Evolutionary conservation across 2,113 vertebrate species (phyloP).

Genomic region (Pipra filicauda): DNA sequence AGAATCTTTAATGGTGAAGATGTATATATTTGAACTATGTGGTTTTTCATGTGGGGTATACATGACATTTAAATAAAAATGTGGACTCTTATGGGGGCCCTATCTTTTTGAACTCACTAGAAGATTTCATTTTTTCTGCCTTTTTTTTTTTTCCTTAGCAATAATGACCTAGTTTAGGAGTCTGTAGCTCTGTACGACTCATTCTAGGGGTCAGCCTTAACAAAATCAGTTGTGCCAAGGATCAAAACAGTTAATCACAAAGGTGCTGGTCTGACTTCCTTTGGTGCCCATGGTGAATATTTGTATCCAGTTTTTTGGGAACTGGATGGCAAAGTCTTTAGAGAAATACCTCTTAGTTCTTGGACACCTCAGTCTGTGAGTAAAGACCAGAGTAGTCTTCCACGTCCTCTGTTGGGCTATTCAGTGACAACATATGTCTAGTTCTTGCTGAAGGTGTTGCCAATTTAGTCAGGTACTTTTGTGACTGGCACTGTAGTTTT

Average conservation of each 20-base stretch:
- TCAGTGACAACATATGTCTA: not conserved
- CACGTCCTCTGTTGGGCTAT: not conserved
- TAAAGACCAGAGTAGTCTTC: not conserved
- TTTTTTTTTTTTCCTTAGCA: not conserved
- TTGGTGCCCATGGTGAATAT: not conserved
- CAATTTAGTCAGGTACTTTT: not conserved
- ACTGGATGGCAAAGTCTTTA: not conserved
- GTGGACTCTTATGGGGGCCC: not conserved
- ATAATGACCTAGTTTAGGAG: constrained; percentile 27
- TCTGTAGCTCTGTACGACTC: not conserved
- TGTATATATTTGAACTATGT: constrained; percentile 50
- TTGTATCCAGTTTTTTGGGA: not conserved
- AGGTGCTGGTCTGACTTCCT: not conserved
- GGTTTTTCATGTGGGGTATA: constrained; percentile 59
- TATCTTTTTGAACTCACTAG: not conserved
- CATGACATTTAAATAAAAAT: constrained; percentile 63
- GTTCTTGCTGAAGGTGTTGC: not conserved
- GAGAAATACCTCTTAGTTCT: not conserved
- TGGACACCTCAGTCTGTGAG: not conserved
- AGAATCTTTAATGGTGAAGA: constrained; percentile 52
- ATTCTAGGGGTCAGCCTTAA: not conserved
- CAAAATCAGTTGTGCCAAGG: not conserved
- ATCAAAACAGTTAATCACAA: not conserved
- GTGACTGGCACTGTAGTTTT: not conserved
- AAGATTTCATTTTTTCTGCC: not conserved